Percentiles rank a stretch among this genome's conserved stretches.
Evolutionary conservation across 2,888 invertebrate species (phyloP).

Genomic region (Rotaria socialis): DNA sequence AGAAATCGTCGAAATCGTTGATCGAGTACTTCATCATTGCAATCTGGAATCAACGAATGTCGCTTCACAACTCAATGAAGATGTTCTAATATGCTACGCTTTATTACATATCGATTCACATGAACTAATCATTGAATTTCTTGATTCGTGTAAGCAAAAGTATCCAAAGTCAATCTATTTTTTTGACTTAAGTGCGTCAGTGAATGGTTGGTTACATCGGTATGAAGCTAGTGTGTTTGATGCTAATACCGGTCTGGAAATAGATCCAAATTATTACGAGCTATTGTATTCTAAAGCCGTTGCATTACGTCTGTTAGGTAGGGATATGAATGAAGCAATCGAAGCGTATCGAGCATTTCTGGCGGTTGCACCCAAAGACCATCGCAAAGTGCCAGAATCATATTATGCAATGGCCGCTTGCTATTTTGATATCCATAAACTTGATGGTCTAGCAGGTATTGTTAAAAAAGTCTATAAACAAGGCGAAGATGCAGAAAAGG

Average conservation of each 20-base stretch:
- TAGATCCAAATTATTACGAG: constrained; percentile 11
- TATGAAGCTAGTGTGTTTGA: not conserved
- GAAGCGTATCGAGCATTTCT: not conserved
- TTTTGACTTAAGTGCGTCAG: not conserved
- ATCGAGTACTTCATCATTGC: no score
- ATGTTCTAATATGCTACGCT: constrained; percentile 11
- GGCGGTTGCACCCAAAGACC: not conserved
- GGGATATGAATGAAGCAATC: not conserved
- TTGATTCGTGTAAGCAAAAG: not conserved
- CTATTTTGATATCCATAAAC: not conserved
- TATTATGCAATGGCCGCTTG: constrained; percentile 36
- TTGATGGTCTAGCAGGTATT: no score
- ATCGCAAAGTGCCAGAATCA: constrained; percentile 38
- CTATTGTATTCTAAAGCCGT: constrained; percentile 31
- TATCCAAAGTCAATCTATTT: constrained; percentile 12
- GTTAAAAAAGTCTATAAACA: no score
- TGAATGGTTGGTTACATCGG: constrained; percentile 10
- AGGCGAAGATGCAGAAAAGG: no score
- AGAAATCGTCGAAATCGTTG: no score
- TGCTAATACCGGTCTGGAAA: not conserved
- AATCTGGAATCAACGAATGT: no score
- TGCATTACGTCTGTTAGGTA: not conserved
- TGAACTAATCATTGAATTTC: not conserved
- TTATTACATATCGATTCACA: not conserved
- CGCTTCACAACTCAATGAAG: not conserved